Evolutionary conservation across 2,797 vertebrate genomes (phyloP).

Genomic region (Sternotherus odoratus): DNA sequence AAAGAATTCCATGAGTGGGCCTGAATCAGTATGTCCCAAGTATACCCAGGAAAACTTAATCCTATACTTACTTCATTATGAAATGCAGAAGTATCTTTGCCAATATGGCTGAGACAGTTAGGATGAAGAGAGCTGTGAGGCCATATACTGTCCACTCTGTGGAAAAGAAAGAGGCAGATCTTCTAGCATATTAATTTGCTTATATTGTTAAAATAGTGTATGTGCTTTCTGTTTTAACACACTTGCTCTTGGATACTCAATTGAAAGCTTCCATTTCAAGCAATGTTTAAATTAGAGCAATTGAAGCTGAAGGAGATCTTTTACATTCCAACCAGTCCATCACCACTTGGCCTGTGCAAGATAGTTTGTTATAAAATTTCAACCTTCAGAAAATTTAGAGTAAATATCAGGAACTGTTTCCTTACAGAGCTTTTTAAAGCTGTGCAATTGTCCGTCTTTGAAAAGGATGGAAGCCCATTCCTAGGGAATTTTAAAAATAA

Average conservation of each 20-base stretch:
- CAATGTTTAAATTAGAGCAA: background rate
- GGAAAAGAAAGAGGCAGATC: conserved; percentile 25
- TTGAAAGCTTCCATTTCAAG: background rate
- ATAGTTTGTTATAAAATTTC: background rate
- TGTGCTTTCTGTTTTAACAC: background rate
- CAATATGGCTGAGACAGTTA: conserved; percentile 92
- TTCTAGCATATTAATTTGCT: background rate
- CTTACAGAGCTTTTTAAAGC: background rate
- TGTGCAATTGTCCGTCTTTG: background rate
- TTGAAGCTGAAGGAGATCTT: background rate
- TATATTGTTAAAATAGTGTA: background rate
- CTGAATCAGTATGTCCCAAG: background rate
- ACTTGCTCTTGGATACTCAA: background rate
- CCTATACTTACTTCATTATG: conserved; percentile 91
- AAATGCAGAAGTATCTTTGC: conserved; percentile 94
- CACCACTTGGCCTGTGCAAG: background rate
- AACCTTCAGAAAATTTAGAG: background rate
- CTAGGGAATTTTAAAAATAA: background rate
- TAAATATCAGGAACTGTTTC: background rate
- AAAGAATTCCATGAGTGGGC: background rate
- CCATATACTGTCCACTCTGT: conserved; percentile 96
- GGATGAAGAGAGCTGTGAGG: conserved; percentile 91
- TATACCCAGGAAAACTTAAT: background rate
- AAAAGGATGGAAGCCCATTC: background rate
- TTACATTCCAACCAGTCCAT: background rate